Percentiles rank a stretch among this genome's conserved stretches.
phyloP scores from a whole-genome alignment of 2,113 vertebrate species.

The western clawed frog (Xenopus tropicalis) region DNA sequence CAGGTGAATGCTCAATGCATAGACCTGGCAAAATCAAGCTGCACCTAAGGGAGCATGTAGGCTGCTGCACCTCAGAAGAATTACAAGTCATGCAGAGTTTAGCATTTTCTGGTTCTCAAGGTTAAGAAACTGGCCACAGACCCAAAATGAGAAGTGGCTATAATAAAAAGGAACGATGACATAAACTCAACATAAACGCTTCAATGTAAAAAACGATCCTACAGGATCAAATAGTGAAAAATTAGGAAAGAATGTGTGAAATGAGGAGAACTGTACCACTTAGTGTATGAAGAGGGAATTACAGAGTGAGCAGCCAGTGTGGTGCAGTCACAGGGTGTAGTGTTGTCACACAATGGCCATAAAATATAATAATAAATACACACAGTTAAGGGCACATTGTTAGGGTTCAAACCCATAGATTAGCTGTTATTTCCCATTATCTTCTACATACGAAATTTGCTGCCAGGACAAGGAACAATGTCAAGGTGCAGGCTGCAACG shows the following conservation, averaged over 20 bases:
- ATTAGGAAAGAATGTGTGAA: not conserved
- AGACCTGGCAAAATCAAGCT: not conserved
- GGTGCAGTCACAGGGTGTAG: conserved; percentile 40
- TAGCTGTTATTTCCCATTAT: not conserved
- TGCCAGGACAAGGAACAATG: conserved; percentile 31
- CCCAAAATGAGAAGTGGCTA: not conserved
- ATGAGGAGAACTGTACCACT: conserved; percentile 16
- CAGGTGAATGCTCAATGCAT: not conserved
- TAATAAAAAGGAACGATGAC: not conserved
- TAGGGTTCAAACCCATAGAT: conserved; percentile 25
- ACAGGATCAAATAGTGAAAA: no score
- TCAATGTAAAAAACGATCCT: not conserved
- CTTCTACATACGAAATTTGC: conserved; percentile 15
- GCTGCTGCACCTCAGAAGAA: not conserved
- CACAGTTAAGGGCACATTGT: conserved; percentile 35
- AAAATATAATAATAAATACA: conserved; percentile 38
- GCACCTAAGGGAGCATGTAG: not conserved
- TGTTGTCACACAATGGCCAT: conserved; percentile 28
- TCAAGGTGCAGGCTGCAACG: conserved; percentile 34
- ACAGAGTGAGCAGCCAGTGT: conserved; percentile 9
- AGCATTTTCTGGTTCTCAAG: not conserved
- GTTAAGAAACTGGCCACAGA: conserved; percentile 5
- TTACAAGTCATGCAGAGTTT: conserved; percentile 17
- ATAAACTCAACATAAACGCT: not conserved
- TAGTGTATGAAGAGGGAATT: conserved; percentile 22